Percentiles rank a stretch among this genome's conserved stretches.
Conservation (phyloP, 2,113 vertebrate genomes). For the Collichthys lucidus region DNA sequence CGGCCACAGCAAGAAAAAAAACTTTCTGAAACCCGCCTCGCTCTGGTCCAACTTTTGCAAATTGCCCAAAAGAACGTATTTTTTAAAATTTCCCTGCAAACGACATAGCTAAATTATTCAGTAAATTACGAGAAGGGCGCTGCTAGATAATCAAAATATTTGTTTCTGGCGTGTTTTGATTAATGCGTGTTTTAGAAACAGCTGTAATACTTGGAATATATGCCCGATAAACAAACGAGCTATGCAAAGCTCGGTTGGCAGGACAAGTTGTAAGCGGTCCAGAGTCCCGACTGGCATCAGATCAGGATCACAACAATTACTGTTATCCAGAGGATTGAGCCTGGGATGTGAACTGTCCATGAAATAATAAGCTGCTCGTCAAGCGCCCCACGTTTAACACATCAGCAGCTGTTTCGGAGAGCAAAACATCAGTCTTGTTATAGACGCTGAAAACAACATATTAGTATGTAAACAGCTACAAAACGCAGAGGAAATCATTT, state of each 20-base stretch:
- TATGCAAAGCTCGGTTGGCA: constrained; percentile 4
- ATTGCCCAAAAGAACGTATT: constrained; percentile 56
- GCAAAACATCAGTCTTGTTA: constrained; percentile 80
- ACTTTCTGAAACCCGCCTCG: constrained; percentile 57
- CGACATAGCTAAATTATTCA: constrained; percentile 53
- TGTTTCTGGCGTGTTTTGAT: constrained; percentile 54
- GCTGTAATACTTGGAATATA: constrained; percentile 40
- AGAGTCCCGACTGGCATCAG: neutral
- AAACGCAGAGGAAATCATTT: constrained; percentile 62
- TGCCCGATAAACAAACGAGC: constrained; percentile 44
- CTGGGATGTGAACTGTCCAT: constrained; percentile 31
- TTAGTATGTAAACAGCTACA: constrained; percentile 67
- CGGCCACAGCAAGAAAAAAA: constrained; percentile 64
- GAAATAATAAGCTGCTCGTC: constrained; percentile 68
- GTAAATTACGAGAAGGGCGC: constrained; percentile 47
- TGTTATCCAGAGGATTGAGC: constrained; percentile 15
- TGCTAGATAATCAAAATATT: constrained; percentile 50
- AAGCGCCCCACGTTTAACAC: constrained; percentile 31
- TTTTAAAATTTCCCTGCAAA: constrained; percentile 44
- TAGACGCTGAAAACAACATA: constrained; percentile 70
- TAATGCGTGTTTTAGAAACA: constrained; percentile 40
- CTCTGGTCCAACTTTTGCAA: constrained; percentile 61
- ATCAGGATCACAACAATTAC: constrained; percentile 31
- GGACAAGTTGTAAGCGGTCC: neutral
- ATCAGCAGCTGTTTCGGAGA: constrained; percentile 54